Percentiles rank a stretch among this genome's conserved stretches.
phyloP scores from a whole-genome alignment of 23 tunicate species.

The Phallusia fumigata region DNA sequence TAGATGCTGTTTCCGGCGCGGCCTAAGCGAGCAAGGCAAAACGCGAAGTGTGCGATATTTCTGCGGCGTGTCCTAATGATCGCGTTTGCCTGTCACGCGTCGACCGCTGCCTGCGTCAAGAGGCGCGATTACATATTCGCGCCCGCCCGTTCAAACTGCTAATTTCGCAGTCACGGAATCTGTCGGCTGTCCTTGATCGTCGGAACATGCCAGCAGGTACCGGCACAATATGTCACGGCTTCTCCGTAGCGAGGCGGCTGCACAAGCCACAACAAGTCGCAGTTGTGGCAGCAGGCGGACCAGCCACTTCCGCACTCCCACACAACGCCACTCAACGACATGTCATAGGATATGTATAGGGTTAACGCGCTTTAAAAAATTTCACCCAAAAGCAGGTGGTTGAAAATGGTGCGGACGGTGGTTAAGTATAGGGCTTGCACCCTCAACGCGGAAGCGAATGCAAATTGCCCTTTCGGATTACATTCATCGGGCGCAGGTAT shows the following conservation, averaged over 20 bases:
- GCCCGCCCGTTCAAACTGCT: background rate
- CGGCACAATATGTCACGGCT: constrained; percentile 14
- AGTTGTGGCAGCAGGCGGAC: background rate
- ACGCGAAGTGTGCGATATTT: constrained; percentile 12
- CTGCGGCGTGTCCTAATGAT: constrained; percentile 12
- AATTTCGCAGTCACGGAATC: constrained; percentile 11
- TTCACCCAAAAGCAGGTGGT: background rate
- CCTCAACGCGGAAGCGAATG: background rate
- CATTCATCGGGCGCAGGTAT: background rate
- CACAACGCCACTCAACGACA: background rate
- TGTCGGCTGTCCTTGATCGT: constrained; percentile 1
- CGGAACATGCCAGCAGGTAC: background rate
- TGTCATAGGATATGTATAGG: background rate
- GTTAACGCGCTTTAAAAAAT: background rate
- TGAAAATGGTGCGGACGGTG: background rate
- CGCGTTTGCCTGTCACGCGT: constrained; percentile 15
- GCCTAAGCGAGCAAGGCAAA: background rate
- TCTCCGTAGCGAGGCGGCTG: constrained; percentile 7
- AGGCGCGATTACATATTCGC: constrained; percentile 7
- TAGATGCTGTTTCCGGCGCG: constrained; percentile 11
- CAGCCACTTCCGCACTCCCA: background rate
- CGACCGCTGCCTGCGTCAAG: constrained; percentile 16
- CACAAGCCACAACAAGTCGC: constrained; percentile 11
- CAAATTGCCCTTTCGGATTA: background rate
- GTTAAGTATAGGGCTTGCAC: background rate